phyloP scores from a whole-genome alignment of 1,140 invertebrate genomes.

The Rhizoglyphus robini region DNA sequence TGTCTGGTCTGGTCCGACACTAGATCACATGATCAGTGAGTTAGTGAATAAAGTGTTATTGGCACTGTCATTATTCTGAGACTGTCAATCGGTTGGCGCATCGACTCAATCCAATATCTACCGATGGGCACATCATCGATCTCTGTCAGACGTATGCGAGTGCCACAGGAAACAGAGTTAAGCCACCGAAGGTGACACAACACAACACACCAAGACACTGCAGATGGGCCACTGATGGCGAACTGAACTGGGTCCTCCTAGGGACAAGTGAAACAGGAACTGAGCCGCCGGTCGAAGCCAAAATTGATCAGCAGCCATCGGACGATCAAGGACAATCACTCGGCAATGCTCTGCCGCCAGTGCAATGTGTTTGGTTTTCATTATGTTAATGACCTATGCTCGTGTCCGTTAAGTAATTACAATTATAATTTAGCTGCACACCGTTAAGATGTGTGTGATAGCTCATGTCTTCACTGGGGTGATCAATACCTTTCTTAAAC shows the following conservation, averaged over 20 bases:
- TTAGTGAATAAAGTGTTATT: no score
- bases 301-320: background rate
- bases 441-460: no score
- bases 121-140: slow-evolving; percentile 9
- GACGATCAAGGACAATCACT: background rate
- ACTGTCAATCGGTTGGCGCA: background rate
- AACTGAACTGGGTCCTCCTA: no score
- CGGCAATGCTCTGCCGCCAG: background rate
- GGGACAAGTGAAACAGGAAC: slow-evolving; percentile 13
- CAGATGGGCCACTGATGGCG: slow-evolving; percentile 7
- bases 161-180: no score
- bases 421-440: no score
- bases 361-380: background rate
- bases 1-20: no score
- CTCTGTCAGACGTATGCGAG: no score
- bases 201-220: no score
- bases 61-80: no score
- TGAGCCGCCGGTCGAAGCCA: background rate
- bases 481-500: background rate
- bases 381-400: background rate
- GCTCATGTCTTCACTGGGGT: no score
- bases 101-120: background rate
- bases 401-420: slow-evolving; percentile 4
- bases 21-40: no score
- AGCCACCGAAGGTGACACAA: no score